Evolutionary conservation across 2,888 invertebrate genomes (phyloP).

Genomic region (Limnephilus marmoratus): DNA sequence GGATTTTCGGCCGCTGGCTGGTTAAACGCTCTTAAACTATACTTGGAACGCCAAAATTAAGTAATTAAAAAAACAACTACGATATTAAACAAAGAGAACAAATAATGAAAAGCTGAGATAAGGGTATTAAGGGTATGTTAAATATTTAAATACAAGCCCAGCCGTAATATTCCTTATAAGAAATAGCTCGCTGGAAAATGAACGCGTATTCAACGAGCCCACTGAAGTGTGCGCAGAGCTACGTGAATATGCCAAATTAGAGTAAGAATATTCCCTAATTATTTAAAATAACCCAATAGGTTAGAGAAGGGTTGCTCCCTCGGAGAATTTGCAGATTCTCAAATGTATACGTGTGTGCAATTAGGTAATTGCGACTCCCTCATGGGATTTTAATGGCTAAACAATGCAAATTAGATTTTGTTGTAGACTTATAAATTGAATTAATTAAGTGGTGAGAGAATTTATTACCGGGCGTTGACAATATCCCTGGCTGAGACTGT

Average conservation of each 20-base stretch:
- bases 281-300: conserved; percentile 58
- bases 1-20: no score
- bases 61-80: neutral
- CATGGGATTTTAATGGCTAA: conserved; percentile 56
- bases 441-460: conserved; percentile 48
- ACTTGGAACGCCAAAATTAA: neutral
- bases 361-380: conserved; percentile 58
- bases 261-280: conserved; percentile 61
- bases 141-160: neutral
- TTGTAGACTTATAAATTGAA: conserved; percentile 45
- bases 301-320: conserved; percentile 51
- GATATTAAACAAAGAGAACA: neutral
- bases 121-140: neutral
- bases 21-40: no score
- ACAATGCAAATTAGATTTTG: conserved; percentile 57
- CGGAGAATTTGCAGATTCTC: conserved; percentile 45
- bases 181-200: conserved; percentile 5
- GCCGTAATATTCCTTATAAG: neutral
- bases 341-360: conserved; percentile 58
- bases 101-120: neutral
- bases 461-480: conserved; percentile 7
- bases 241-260: conserved; percentile 41
- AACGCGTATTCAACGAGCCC: conserved; percentile 16
- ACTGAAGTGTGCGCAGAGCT: neutral
- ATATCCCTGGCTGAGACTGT: neutral